A percentile compares a stretch with the other conserved stretches of the same genome.
Conservation (phyloP, 2,797 vertebrate genomes). For the Bovichtus variegatus region DNA sequence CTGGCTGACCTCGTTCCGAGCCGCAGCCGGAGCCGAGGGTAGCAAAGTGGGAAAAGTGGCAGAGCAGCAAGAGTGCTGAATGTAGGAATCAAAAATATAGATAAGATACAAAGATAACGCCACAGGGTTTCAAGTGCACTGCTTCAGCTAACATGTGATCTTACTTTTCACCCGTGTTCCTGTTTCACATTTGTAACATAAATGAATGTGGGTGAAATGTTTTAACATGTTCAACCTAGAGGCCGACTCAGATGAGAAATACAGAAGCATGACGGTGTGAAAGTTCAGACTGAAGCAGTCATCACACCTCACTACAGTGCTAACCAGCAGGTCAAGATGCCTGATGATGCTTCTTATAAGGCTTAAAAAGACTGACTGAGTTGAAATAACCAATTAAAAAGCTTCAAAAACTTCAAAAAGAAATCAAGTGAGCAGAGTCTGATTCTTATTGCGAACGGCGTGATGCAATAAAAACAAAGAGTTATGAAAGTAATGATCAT, state of each 20-base stretch:
- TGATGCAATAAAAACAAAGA: background rate
- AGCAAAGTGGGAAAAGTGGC: conserved; percentile 9
- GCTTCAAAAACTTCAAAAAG: background rate
- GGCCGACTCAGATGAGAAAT: conserved; percentile 40
- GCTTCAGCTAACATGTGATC: background rate
- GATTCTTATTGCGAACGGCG: conserved; percentile 13
- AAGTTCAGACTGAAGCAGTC: conserved; percentile 45
- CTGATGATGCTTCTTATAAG: background rate
- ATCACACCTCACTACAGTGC: conserved; percentile 32
- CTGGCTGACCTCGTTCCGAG: conserved; percentile 44
- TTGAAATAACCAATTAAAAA: background rate
- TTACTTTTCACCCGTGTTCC: conserved; percentile 3
- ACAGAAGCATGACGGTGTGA: conserved; percentile 44
- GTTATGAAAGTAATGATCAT: background rate
- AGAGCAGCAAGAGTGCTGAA: background rate
- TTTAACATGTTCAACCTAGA: conserved; percentile 50
- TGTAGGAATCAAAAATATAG: background rate
- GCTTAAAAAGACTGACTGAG: background rate
- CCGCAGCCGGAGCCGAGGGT: background rate
- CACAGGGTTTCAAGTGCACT: background rate
- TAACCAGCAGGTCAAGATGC: conserved; percentile 34
- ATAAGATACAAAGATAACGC: background rate
- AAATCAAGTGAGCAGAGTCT: conserved; percentile 6
- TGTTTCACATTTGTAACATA: conserved; percentile 22
- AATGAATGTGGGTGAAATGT: conserved; percentile 23